Evolutionary conservation across 2,797 vertebrate genomes (phyloP).

Genomic region (Psittacula echo): DNA sequence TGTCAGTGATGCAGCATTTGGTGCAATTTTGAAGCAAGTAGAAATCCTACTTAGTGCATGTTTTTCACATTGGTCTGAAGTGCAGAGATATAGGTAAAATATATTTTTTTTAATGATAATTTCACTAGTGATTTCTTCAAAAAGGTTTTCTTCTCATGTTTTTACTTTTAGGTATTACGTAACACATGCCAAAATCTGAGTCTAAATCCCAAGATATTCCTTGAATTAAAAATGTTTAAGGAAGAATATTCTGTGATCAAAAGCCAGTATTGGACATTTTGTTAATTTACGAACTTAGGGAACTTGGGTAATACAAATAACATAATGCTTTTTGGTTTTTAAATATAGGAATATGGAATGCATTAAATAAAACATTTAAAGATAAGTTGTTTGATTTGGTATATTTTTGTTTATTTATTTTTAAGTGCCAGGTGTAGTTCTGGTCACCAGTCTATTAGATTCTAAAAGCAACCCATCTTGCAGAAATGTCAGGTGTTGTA

Average conservation of each 20-base stretch:
- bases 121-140: neutral
- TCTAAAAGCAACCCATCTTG: neutral
- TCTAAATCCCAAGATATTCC: neutral
- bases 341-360: neutral
- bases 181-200: neutral
- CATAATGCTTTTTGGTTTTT: neutral
- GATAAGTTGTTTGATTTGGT: neutral
- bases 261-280: neutral
- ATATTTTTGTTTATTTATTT: neutral
- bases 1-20: neutral
- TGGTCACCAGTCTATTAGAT: neutral
- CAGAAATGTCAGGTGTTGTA: neutral
- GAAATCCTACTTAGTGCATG: neutral
- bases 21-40: neutral
- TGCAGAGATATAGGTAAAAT: neutral
- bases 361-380: neutral
- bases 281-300: neutral
- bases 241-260: neutral
- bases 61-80: neutral
- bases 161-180: neutral
- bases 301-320: neutral
- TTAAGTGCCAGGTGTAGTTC: neutral
- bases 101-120: neutral
- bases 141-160: neutral
- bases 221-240: neutral